Evolutionary conservation across 2,797 vertebrate genomes (phyloP), one percentile per base, ranked within the genome.

Genomic region (Gastrophryne carolinensis): DNA sequence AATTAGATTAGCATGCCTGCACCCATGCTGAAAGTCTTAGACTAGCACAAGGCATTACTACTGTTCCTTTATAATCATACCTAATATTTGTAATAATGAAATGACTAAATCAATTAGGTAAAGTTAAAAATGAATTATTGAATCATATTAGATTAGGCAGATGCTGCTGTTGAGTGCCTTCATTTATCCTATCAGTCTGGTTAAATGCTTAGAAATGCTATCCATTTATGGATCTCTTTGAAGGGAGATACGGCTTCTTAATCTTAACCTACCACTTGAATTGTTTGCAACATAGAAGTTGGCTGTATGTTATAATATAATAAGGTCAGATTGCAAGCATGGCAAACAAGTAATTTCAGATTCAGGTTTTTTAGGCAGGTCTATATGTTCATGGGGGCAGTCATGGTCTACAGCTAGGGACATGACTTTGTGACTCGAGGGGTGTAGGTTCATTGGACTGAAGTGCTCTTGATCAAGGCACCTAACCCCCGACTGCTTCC

Each of bases 1-100:
- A 98, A 98, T 98, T 98, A 98, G 95, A 98, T 98, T 97, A 98
- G 96, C 93, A 90, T 89, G 95, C 93, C 93, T 91, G 94, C 91
- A 90, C 92, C 93, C 93, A 91, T 84, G 91, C 92, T 84, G 92
- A 93, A 93, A 93, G 92, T 91, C 93, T 90, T 89, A 89, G 90
- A 92, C 92, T 90, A 89, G 92, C 94, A 93, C 93, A 93, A 94
- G 89, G 92, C 94, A 94, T 94, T 94, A 92, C 93, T 94, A 92
- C 93, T 90, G 92, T 89, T 93, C 90, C 90, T 91, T 89, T 92
- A 94, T 92, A 93, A 87, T 84, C 89, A 95, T 91, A 92, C 93
- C 95, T 95, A 95, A 95, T 95, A 96, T 97, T 96, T 96, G 94
- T 94, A 96, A 96, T 95, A 96, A 95, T 90, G 91, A 93, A 94